Conservation (phyloP, 2,888 invertebrate species). For the Hipparchia sbordonii region DNA sequence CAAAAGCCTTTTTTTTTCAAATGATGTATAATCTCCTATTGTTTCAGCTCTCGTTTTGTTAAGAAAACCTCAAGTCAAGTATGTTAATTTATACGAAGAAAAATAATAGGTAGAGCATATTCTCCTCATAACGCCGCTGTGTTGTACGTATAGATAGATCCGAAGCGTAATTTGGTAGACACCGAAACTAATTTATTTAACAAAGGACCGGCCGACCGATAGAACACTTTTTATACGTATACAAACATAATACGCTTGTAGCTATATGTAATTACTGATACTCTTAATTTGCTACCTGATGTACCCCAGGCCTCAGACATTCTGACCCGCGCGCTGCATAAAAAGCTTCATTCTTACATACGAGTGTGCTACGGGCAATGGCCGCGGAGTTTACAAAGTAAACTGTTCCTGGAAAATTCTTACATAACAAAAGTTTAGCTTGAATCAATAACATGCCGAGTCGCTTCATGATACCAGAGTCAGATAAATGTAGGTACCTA, state of each 20-base stretch:
- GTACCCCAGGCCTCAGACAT: conserved; percentile 46
- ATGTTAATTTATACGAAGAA: conserved; percentile 75
- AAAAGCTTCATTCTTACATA: conserved; percentile 20
- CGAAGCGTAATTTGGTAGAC: conserved; percentile 83
- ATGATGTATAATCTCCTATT: conserved; percentile 71
- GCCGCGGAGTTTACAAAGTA: background rate
- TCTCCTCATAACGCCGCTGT: conserved; percentile 71
- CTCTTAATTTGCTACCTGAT: conserved; percentile 53
- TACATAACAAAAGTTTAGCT: background rate
- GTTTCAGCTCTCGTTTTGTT: conserved; percentile 75
- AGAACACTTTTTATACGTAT: conserved; percentile 77
- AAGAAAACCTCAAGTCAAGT: conserved; percentile 60
- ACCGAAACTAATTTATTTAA: conserved; percentile 84
- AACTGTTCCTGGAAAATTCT: conserved; percentile 1
- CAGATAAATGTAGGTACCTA: background rate
- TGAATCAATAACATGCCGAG: background rate
- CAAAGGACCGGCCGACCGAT: conserved; percentile 80
- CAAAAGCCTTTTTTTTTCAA: conserved; percentile 64
- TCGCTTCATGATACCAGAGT: background rate
- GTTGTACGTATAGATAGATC: conserved; percentile 77
- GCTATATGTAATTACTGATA: conserved; percentile 60
- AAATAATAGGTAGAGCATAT: conserved; percentile 80
- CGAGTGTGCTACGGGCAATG: conserved; percentile 12
- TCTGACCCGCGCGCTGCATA: conserved; percentile 20
- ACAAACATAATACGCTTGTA: conserved; percentile 72